Conservation (phyloP, 2,797 vertebrate genomes). For the Siniperca scherzeri region DNA sequence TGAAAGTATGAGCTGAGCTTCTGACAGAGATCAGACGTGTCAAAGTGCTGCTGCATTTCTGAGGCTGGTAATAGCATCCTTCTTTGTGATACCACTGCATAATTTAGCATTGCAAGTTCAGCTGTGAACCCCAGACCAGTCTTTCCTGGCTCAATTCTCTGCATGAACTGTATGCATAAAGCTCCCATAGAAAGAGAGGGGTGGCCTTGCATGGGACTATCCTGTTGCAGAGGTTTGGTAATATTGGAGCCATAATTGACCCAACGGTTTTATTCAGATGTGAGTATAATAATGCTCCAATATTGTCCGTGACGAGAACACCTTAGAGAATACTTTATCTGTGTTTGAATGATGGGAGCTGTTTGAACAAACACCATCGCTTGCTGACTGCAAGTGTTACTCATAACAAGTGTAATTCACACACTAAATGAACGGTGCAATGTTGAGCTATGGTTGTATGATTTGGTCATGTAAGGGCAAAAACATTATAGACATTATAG, state of each 20-base stretch:
- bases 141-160: slow-evolving; percentile 8
- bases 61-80: slow-evolving; percentile 30
- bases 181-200: neutral
- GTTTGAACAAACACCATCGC: neutral
- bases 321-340: neutral
- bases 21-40: neutral
- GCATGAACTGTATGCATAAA: neutral
- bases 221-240: neutral
- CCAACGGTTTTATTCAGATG: neutral
- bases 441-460: neutral
- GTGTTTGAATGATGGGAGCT: neutral
- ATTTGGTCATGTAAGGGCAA: neutral
- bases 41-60: slow-evolving; percentile 13
- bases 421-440: neutral
- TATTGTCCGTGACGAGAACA: neutral
- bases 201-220: neutral
- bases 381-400: neutral
- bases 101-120: slow-evolving; percentile 4
- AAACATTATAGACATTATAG: neutral
- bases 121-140: slow-evolving; percentile 1
- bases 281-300: neutral
- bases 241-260: neutral
- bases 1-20: neutral
- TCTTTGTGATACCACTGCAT: slow-evolving; percentile 17
- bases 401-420: neutral